Evolutionary conservation across 2,797 vertebrate species (phyloP).

Genomic region (Netta rufina): DNA sequence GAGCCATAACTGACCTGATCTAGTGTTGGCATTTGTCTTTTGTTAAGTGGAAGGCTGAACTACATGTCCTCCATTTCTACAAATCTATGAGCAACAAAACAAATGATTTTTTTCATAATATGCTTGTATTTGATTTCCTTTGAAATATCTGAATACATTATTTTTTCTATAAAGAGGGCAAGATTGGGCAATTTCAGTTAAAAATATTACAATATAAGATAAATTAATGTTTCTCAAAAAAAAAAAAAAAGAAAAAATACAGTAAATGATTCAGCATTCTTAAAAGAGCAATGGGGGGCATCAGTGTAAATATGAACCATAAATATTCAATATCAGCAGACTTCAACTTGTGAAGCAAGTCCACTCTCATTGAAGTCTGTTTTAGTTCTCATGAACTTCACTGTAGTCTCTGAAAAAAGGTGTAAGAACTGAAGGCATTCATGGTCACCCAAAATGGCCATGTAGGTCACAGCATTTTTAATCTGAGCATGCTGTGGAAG

Average conservation of each 20-base stretch:
- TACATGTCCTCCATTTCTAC: background rate
- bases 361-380: background rate
- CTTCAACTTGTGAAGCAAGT: background rate
- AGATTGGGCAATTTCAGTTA: background rate
- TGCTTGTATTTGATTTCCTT: background rate
- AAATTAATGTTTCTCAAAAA: background rate
- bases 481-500: background rate
- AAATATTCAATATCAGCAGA: background rate
- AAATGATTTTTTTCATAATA: background rate
- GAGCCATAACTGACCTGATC: background rate
- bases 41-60: background rate
- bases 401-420: background rate
- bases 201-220: background rate
- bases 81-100: background rate
- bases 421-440: background rate
- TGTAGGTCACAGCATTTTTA: accelerated
- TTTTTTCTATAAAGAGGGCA: background rate
- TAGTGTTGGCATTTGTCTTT: background rate
- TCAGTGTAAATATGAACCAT: background rate
- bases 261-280: background rate
- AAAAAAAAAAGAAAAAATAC: background rate
- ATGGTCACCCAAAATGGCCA: background rate
- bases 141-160: background rate
- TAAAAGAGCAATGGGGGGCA: background rate
- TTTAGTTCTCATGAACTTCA: background rate